Conservation (phyloP, 2,113 vertebrate species). For the Psittacus erithacus region DNA sequence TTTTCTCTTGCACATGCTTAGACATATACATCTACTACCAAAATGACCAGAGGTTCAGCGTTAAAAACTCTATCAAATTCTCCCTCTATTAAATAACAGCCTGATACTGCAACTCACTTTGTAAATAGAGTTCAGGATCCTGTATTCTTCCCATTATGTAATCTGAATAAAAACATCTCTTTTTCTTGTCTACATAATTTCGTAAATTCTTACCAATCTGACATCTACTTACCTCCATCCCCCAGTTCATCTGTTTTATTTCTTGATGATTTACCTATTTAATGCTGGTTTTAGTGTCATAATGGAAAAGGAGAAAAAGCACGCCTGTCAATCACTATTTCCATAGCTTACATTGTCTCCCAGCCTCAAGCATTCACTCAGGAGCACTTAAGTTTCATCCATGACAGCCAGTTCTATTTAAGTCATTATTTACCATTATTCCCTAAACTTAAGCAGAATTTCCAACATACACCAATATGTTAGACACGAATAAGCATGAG, state of each 20-base stretch:
- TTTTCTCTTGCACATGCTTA: neutral
- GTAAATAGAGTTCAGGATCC: neutral
- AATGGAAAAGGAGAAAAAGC: neutral
- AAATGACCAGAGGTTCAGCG: neutral
- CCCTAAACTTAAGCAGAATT: neutral
- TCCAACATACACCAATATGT: neutral
- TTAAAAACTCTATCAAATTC: neutral
- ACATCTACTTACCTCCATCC: neutral
- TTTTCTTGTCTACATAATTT: neutral
- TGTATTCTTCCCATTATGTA: neutral
- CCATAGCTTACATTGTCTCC: neutral
- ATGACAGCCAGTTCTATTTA: neutral
- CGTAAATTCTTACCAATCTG: neutral
- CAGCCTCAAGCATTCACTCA: neutral
- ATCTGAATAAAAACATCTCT: neutral
- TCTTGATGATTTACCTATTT: neutral
- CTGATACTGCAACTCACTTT: neutral
- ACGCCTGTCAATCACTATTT: neutral
- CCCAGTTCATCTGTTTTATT: neutral
- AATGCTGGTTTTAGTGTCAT: neutral
- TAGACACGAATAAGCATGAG: neutral
- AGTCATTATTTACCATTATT: neutral
- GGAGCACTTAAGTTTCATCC: neutral
- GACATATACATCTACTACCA: neutral
- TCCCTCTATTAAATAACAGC: neutral